A percentile compares a stretch with the other conserved stretches of the same genome.
Evolutionary conservation across 2,888 invertebrate genomes (phyloP).

Genomic region (Criorhina ranunculi): DNA sequence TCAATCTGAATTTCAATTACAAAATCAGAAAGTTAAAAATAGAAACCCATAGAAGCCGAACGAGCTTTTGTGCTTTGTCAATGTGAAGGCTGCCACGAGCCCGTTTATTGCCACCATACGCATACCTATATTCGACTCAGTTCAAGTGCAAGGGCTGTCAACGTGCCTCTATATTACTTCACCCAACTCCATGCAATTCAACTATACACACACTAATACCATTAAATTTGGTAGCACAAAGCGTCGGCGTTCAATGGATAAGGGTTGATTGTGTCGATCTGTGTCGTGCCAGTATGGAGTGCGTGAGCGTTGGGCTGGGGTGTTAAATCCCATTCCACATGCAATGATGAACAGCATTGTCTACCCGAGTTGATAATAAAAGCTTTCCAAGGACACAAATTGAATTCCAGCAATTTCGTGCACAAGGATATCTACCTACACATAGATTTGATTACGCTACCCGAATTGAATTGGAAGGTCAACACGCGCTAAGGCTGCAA

Average conservation of each 20-base stretch:
- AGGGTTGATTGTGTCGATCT: not conserved
- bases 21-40: slow-evolving; percentile 31
- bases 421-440: slow-evolving; percentile 60
- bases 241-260: not conserved
- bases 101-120: slow-evolving; percentile 50
- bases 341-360: slow-evolving; percentile 55
- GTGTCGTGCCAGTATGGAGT: not conserved
- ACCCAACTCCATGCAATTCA: slow-evolving; percentile 37
- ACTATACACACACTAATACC: slow-evolving; percentile 44
- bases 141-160: slow-evolving; percentile 74
- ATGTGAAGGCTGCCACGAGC: slow-evolving; percentile 71
- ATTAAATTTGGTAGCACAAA: not conserved
- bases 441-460: slow-evolving; percentile 44
- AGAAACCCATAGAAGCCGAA: slow-evolving; percentile 6
- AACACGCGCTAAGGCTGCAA: slow-evolving; percentile 60
- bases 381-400: slow-evolving; percentile 72
- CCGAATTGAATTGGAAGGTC: slow-evolving; percentile 58
- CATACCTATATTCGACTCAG: slow-evolving; percentile 29
- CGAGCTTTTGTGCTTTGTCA: slow-evolving; percentile 57
- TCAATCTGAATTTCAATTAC: slow-evolving; percentile 19
- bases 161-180: slow-evolving; percentile 34
- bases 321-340: slow-evolving; percentile 13
- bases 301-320: slow-evolving; percentile 7
- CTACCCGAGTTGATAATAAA: slow-evolving; percentile 66
- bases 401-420: slow-evolving; percentile 65